Evolutionary conservation across 1,140 invertebrate genomes (phyloP), one percentile per base, ranked within the genome.

Genomic region (Fragariocoptes setiger): DNA sequence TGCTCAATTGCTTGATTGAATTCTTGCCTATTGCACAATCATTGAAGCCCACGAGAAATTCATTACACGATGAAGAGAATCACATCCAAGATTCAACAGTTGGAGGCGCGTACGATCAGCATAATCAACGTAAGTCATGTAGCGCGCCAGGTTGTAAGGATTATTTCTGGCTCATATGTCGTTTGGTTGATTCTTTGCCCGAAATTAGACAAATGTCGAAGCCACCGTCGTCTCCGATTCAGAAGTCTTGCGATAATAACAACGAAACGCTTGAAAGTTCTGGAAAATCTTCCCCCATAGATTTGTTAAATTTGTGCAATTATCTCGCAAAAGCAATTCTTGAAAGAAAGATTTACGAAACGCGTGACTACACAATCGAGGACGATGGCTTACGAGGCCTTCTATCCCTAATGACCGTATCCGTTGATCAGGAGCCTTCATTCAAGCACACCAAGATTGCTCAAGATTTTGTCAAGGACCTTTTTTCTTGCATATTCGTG

Each of bases 81-180:
- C n/a, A 31, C 25, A 31, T 31, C 25, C 8, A 31, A n/a, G 25
- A 31, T 31, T n/a, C n/a, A 8, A 31, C 8, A 8, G 8, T 8
- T 8, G 8, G 8, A 31, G 25, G 25, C n/a, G 8, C 8, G 8
- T 8, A 31, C 8, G 25, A 31, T 31, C 8, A n/a, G 8, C 8
- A 31, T n/a, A 31, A 31, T 31, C 8, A n/a, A 31, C 8, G n/a
- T n/a, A 31, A 8, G 75, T 2, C 85, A 85, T 52, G 79, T 85
- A 51, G 76, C 78, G 80, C 80, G 1, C 78, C 79, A 3, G 78
- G 80, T 3, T 86, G 80, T 57, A 58, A 79, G 17, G 82, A 90
- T 54, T 90, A 85, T 56, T 86, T 88, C 53, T 85, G 79, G 78
- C 59, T 88, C 0, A 62, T 83, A 2, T 79, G 78, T 49, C 65